Evolutionary conservation across 2,113 vertebrate genomes (phyloP), one percentile per base, ranked within the genome.

Genomic region (Dunckerocampus dactyliophorus): DNA sequence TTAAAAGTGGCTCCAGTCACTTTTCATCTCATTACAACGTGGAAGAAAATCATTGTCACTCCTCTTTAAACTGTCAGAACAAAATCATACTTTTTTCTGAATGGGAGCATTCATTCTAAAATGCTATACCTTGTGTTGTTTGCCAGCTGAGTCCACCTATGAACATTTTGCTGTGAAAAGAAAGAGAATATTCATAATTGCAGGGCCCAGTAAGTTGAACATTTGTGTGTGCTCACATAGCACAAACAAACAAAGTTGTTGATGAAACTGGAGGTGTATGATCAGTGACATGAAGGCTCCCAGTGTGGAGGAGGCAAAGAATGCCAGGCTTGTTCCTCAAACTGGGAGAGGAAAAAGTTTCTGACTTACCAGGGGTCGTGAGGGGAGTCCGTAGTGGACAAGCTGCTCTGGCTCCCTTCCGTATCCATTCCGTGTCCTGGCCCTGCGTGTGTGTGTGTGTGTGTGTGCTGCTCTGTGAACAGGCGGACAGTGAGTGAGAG

Each of bases 101-200:
- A 85, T 82, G 72, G 58, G 13, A 43, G 50, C 65, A 79, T 81
- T 84, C 69, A 86, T 77, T 74, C 52, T 62, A 50, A 6, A 72
- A 60, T 62, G 70, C 61, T 90, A 94, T 91, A 97, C 95, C 95
- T 95, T 96, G 95, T 81, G 94, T 96, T 52, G 95, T 96, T 82
- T 97, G 95, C 95, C 95, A 97, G 86, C 94, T 96, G 75, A 95
- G 91, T 88, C 95, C 95, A 80, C 94, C 95, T 88, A 95, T 95
- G 90, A 97, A 96, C 95, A 97, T 96, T 91, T 96, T 96, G 88
- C 95, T 97, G 85, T 37, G 50, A 39, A 31, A 37, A 57, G 54
- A 63, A 21, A 77, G 62, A 78, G 75, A 80, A 79, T 24, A 80
- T 73, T 68, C 19, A 58, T 42, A 57, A 59, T 63, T 59, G 24